Evolutionary conservation across 1,140 invertebrate genomes (phyloP), one percentile per base, ranked within the genome.

Genomic region (Lepidurus packardi): DNA sequence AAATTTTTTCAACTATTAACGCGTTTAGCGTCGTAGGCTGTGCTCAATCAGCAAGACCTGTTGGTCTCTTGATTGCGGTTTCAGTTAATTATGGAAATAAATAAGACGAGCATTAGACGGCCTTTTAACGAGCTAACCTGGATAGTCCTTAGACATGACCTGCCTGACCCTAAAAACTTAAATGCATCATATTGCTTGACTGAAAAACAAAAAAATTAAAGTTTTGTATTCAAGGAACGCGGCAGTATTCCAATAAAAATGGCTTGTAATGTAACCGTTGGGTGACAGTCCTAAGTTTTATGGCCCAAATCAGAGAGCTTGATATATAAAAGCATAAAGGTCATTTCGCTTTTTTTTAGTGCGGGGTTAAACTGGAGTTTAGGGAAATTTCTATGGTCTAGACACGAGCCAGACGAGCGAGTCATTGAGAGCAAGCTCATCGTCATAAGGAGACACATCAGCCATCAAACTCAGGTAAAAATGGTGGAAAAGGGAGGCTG

Each of bases 291-390:
- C 53, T 65, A 65, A 65, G 53, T 13, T 21, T 65, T 65, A 65
- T 65, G 53, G 53, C 53, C 53, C 53, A 65, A 65, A 65, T 65
- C 53, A 65, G 53, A 65, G 53, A 13, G 13, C 53, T 65, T 65
- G 53, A 65, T 65, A 65, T 65, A 11, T 16, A 65, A 65, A 65
- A 65, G 13, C 21, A 13, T 65, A 16, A 65, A 65, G 21, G 21
- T 13, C 16, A 34, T 34, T 34, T 7, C 16, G 21, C n/a, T 65
- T 21, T 65, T 65, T 65, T 65, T n/a, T 65, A 65, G 53, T 65
- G 53, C 13, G 8, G 8, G 16, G 21, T 65, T 65, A 65, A 21
- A 21, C 53, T 65, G 53, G 21, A 65, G 21, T 65, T 65, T 7
- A 65, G 53, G 53, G 16, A 16, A 13, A 65, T 65, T 65, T 13